Conservation (phyloP, 2,113 vertebrate genomes). For the Sorex fumeus region DNA sequence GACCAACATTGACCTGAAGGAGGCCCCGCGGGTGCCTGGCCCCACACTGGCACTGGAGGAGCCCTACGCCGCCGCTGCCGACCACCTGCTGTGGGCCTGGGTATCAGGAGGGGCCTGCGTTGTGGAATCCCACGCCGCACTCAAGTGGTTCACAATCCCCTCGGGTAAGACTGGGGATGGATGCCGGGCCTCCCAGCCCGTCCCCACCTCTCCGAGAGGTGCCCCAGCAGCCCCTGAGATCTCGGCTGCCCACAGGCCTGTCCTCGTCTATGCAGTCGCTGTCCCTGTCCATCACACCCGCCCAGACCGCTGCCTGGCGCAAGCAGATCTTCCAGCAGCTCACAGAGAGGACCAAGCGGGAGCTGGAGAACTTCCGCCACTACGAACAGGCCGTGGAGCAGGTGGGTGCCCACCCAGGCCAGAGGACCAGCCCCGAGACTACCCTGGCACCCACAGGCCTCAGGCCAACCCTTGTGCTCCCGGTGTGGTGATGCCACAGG, state of each 20-base stretch:
- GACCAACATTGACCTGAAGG: conserved; percentile 97
- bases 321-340: conserved; percentile 98
- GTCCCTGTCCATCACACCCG: conserved; percentile 93
- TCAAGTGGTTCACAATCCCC: conserved; percentile 93
- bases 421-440: fast-evolving
- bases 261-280: conserved; percentile 91
- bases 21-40: conserved; percentile 87
- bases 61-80: conserved; percentile 88
- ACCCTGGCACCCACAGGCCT: too few relatives aligned
- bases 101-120: conserved; percentile 94
- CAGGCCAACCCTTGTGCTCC: not conserved
- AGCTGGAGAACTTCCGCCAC: conserved; percentile 96
- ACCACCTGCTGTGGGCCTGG: conserved; percentile 96
- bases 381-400: conserved; percentile 98
- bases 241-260: conserved; percentile 87
- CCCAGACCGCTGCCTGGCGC: conserved; percentile 94
- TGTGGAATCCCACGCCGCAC: conserved; percentile 90
- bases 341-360: conserved; percentile 94
- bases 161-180: conserved; percentile 87
- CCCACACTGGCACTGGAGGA: conserved; percentile 91
- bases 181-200: too few relatives aligned
- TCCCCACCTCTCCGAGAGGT: too few relatives aligned
- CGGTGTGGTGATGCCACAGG: not conserved
- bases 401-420: conserved; percentile 83
- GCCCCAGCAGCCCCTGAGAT: conserved; percentile 55